Percentiles rank a stretch among this genome's conserved stretches.
Conservation (phyloP, 2,113 vertebrate genomes). For the Halcyon senegalensis region DNA sequence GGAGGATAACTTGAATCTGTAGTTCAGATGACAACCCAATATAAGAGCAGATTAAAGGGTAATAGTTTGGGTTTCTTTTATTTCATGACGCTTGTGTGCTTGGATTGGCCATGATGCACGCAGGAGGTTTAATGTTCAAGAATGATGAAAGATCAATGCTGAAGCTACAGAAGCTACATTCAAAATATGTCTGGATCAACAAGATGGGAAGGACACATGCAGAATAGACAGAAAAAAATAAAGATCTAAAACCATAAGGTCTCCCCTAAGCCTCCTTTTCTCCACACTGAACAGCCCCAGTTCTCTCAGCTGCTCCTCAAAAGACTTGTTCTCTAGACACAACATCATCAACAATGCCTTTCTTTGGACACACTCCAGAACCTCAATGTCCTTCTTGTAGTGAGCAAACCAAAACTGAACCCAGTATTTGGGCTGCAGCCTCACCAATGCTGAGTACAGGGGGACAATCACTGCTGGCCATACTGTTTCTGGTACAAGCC, state of each 20-base stretch:
- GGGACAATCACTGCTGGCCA: background rate
- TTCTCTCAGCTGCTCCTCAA: background rate
- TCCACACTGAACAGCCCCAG: background rate
- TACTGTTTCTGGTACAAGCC: background rate
- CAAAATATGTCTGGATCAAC: background rate
- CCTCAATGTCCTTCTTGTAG: background rate
- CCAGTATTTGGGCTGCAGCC: background rate
- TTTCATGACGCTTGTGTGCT: background rate
- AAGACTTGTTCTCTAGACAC: background rate
- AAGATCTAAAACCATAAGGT: background rate
- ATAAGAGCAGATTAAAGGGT: slow-evolving; percentile 1
- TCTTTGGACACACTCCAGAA: background rate
- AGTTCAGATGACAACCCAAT: background rate
- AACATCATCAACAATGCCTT: too few relatives aligned
- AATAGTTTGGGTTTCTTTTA: background rate
- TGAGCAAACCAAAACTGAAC: background rate
- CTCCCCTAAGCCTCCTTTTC: background rate
- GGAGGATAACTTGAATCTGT: background rate
- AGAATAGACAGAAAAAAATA: background rate
- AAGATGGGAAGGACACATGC: background rate
- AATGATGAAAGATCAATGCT: background rate
- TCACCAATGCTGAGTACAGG: background rate
- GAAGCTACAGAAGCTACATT: background rate
- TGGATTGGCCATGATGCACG: background rate
- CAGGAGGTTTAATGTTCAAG: background rate